A percentile compares a stretch with the other conserved stretches of the same genome.
phyloP scores from a whole-genome alignment of 2,888 invertebrate species.

The Acanthacorydalis orientalis region DNA sequence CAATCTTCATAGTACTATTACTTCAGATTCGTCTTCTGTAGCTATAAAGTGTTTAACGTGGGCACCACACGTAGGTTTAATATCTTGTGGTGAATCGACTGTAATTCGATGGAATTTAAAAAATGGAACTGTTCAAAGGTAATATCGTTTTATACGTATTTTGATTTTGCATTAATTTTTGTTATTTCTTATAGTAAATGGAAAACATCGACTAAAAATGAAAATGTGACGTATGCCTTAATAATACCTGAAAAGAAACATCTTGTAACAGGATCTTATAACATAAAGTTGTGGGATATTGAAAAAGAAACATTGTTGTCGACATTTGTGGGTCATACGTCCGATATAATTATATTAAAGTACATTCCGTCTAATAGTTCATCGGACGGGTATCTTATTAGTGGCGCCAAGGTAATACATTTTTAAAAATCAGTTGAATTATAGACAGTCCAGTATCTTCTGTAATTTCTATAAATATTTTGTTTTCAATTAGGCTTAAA shows the following conservation, averaged over 20 bases:
- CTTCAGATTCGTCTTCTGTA: conserved; percentile 15
- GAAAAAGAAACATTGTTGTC: conserved; percentile 37
- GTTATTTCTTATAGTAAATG: conserved; percentile 34
- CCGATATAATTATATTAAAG: conserved; percentile 32
- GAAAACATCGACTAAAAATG: conserved; percentile 41
- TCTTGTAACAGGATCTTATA: conserved; percentile 24
- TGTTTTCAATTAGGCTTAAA: too few relatives aligned
- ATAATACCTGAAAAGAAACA: conserved; percentile 33
- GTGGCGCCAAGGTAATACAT: conserved; percentile 26
- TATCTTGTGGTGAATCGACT: conserved; percentile 35
- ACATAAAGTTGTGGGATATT: conserved; percentile 47
- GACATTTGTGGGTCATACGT: conserved; percentile 46
- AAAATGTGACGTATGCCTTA: conserved; percentile 39
- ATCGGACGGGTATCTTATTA: conserved; percentile 26
- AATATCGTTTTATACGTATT: conserved; percentile 11
- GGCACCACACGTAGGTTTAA: conserved; percentile 32
- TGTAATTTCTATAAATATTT: too few relatives aligned
- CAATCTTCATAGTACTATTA: conserved; percentile 39
- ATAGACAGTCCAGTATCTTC: too few relatives aligned
- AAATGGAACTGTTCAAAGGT: conserved; percentile 30
- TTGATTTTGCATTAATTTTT: not conserved
- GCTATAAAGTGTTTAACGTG: conserved; percentile 36
- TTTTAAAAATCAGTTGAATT: too few relatives aligned
- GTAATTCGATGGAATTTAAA: conserved; percentile 38
- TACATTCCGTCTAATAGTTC: conserved; percentile 17